These are phyloP conservation scores for Chiloscyllium plagiosum DNA, from an alignment of 2,113 vertebrate genomes.

Conservation along the genomic window DNA sequence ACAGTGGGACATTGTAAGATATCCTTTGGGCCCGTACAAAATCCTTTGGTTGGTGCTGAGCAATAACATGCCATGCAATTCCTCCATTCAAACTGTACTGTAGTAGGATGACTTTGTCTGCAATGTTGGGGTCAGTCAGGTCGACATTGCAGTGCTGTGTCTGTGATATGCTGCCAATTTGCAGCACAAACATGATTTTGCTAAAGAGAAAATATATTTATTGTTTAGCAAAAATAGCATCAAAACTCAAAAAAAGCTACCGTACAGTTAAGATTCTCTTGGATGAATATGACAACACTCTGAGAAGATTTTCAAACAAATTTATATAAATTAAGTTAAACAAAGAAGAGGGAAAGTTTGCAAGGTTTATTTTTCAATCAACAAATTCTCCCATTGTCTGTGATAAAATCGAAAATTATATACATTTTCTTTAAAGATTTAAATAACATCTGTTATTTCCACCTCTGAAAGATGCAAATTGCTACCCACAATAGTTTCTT, in stretches of 20 bases:
- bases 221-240: neutral
- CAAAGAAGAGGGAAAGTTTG: neutral
- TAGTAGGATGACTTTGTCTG: conserved; percentile 88
- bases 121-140: conserved; percentile 75
- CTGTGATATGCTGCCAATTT: conserved; percentile 89
- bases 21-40: conserved; percentile 95
- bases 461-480: neutral
- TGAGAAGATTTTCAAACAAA: neutral
- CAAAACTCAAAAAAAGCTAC: neutral
- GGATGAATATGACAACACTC: neutral
- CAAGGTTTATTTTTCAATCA: neutral
- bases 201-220: conserved; percentile 50
- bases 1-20: conserved; percentile 96
- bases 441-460: neutral
- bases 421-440: neutral
- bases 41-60: conserved; percentile 97
- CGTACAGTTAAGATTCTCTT: neutral
- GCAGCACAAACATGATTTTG: conserved; percentile 99
- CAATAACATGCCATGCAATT: conserved; percentile 93
- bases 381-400: neutral
- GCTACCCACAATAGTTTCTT: neutral
- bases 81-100: conserved; percentile 95
- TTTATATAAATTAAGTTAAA: neutral
- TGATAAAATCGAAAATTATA: neutral
- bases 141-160: conserved; percentile 95